Conservation (phyloP, 2,888 invertebrate species). For the Matsumyia berberina region DNA sequence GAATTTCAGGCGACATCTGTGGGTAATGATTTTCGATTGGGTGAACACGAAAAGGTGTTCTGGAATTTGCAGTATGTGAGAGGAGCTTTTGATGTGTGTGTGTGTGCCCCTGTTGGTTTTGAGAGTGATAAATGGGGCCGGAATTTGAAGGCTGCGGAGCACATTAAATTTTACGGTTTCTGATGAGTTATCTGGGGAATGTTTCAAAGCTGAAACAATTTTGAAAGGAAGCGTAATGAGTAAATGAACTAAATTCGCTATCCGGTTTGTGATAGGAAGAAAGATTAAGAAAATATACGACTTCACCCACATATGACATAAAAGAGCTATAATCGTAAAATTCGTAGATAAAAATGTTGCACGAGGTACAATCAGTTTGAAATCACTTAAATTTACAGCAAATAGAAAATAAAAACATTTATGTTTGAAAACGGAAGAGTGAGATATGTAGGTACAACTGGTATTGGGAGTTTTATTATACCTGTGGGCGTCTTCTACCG, state of each 20-base stretch:
- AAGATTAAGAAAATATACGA: slow-evolving; percentile 12
- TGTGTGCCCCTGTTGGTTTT: background rate
- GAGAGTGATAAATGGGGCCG: slow-evolving; percentile 1
- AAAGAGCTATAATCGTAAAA: slow-evolving; percentile 43
- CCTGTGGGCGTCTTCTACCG: background rate
- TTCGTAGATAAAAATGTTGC: slow-evolving; percentile 36
- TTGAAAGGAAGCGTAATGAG: slow-evolving; percentile 35
- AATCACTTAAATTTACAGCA: slow-evolving; percentile 4
- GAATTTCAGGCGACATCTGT: slow-evolving; percentile 45
- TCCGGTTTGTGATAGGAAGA: slow-evolving; percentile 6
- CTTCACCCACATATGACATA: slow-evolving; percentile 27
- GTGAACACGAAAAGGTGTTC: slow-evolving; percentile 67
- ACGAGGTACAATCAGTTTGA: slow-evolving; percentile 28
- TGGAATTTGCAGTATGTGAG: slow-evolving; percentile 42
- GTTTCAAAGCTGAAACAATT: slow-evolving; percentile 30
- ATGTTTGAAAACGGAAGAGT: background rate
- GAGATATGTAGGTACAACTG: background rate
- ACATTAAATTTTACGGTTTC: slow-evolving; percentile 58
- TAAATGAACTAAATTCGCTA: slow-evolving; percentile 26
- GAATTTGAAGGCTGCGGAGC: background rate
- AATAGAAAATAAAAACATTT: background rate
- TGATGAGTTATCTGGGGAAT: slow-evolving; percentile 47
- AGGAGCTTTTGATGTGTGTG: slow-evolving; percentile 31
- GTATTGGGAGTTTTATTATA: slow-evolving; percentile 6
- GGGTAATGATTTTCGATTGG: slow-evolving; percentile 64